Evolutionary conservation across 2,797 vertebrate species (phyloP).

Genomic region (Xenentodon cancila): DNA sequence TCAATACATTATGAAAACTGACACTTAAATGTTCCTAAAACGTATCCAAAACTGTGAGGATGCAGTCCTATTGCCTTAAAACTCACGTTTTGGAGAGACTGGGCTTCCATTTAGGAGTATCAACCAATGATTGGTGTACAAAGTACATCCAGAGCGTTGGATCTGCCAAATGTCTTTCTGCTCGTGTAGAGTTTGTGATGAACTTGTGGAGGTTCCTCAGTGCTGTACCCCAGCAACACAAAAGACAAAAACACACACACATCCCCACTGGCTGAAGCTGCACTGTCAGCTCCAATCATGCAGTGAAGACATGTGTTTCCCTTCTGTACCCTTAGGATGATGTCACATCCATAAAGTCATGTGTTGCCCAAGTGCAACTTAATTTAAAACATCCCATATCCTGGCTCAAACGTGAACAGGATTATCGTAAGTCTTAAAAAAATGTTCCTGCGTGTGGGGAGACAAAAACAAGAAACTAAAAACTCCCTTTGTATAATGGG

Average conservation of each 20-base stretch:
- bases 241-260: conserved; percentile 28
- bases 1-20: not conserved
- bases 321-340: conserved; percentile 72
- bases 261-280: conserved; percentile 47
- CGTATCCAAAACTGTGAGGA: not conserved
- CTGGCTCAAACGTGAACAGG: conserved; percentile 39
- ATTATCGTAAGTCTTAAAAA: conserved; percentile 11
- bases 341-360: conserved; percentile 76
- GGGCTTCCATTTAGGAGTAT: conserved; percentile 1
- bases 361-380: conserved; percentile 60
- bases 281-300: conserved; percentile 48
- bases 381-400: conserved; percentile 68
- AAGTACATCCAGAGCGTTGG: conserved; percentile 1
- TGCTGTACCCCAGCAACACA: conserved; percentile 29
- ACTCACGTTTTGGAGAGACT: not conserved
- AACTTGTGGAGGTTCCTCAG: conserved; percentile 36
- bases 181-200: conserved; percentile 31
- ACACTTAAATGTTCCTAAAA: not conserved
- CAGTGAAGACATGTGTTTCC: conserved; percentile 75
- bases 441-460: conserved; percentile 13
- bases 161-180: conserved; percentile 2
- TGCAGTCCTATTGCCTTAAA: not conserved
- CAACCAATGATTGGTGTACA: conserved; percentile 16
- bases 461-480: conserved; percentile 33
- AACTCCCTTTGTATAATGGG: conserved; percentile 44